phyloP scores from a whole-genome alignment of 2,113 vertebrate genomes.

The Hymenochirus boettgeri region DNA sequence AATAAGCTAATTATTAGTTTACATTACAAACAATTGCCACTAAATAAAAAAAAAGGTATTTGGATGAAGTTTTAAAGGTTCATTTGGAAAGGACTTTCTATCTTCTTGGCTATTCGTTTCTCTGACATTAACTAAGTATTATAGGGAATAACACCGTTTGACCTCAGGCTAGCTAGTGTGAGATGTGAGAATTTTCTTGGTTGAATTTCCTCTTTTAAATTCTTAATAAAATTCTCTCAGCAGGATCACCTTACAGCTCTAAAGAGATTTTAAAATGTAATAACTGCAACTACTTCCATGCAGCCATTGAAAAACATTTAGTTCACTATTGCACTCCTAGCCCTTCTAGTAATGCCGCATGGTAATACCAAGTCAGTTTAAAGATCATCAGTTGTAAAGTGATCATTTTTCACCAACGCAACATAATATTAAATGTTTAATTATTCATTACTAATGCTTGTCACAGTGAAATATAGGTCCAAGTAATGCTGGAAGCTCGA shows the following conservation, averaged over 20 bases:
- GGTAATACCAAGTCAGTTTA: conserved; percentile 72
- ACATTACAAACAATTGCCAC: conserved; percentile 39
- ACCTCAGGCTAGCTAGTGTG: conserved; percentile 62
- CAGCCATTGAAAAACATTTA: conserved; percentile 72
- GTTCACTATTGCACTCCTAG: conserved; percentile 63
- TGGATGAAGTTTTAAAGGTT: conserved; percentile 42
- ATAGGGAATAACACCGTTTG: conserved; percentile 65
- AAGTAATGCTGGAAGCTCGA: conserved; percentile 76
- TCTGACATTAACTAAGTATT: conserved; percentile 67
- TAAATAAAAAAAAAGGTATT: conserved; percentile 50
- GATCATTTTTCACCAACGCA: conserved; percentile 81
- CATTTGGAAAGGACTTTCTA: conserved; percentile 56
- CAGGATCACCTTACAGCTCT: conserved; percentile 73
- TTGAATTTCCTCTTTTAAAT: conserved; percentile 83
- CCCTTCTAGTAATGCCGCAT: conserved; percentile 58
- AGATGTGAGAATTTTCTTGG: conserved; percentile 65
- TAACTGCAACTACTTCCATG: conserved; percentile 67
- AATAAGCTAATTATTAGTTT: conserved; percentile 27
- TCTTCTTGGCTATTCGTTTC: conserved; percentile 79
- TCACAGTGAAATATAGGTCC: conserved; percentile 83
- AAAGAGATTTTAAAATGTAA: conserved; percentile 74
- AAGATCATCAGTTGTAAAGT: conserved; percentile 81
- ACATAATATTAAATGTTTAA: conserved; percentile 93
- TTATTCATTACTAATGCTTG: conserved; percentile 93
- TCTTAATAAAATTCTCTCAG: conserved; percentile 86